Conservation (phyloP, 2,797 vertebrate species). For the Malacoraja senta region DNA sequence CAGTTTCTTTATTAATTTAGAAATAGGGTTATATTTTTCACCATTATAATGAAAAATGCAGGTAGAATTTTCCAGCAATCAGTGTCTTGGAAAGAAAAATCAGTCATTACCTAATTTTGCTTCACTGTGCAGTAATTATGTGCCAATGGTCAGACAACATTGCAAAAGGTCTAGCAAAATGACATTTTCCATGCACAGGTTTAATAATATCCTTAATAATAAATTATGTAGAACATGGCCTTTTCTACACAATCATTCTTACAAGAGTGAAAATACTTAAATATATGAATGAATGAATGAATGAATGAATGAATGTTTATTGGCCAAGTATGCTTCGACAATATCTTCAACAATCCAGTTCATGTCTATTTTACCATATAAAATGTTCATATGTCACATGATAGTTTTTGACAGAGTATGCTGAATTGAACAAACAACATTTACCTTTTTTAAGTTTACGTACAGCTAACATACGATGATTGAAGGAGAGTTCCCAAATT, state of each 20-base stretch:
- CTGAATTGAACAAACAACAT: neutral
- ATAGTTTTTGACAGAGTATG: neutral
- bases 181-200: neutral
- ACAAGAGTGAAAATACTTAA: neutral
- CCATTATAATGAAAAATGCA: neutral
- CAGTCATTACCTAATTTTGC: neutral
- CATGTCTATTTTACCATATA: neutral
- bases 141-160: neutral
- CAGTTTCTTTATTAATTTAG: neutral
- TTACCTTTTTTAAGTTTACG: conserved; percentile 94
- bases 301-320: too few species aligned
- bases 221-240: neutral
- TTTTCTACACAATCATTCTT: neutral
- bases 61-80: neutral
- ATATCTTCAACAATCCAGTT: neutral
- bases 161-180: neutral
- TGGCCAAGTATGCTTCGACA: neutral
- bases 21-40: neutral
- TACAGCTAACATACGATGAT: conserved; percentile 93
- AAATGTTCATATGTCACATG: neutral
- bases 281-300: too few species aligned
- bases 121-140: neutral
- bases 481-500: conserved; percentile 89
- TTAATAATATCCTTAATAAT: neutral
- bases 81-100: neutral